Evolutionary conservation across 2,797 vertebrate genomes (phyloP).

Genomic region (Hypotaenidia okinawae): DNA sequence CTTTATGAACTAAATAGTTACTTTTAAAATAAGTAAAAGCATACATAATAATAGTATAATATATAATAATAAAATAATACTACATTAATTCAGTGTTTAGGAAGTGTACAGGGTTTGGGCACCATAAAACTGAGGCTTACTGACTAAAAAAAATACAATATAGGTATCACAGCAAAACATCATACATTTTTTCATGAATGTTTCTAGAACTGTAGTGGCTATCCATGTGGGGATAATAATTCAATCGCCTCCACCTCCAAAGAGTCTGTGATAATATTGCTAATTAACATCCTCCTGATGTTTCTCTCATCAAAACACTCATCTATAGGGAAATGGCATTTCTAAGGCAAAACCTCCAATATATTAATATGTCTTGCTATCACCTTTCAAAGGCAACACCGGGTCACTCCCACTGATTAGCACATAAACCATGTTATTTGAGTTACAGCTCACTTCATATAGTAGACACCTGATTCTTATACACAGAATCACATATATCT

Average conservation of each 20-base stretch:
- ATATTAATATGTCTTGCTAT: not conserved
- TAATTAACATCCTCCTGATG: conserved; percentile 28
- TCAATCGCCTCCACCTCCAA: not conserved
- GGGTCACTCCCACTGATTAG: not conserved
- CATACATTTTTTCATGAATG: not conserved
- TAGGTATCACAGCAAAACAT: not conserved
- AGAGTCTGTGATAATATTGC: not conserved
- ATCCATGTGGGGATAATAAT: not conserved
- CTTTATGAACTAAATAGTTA: not conserved
- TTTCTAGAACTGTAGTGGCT: not conserved
- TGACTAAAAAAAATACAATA: not conserved
- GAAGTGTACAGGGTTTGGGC: not conserved
- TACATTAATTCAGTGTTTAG: not conserved
- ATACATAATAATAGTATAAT: not conserved
- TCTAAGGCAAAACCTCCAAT: not conserved
- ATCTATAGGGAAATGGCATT: conserved; percentile 6
- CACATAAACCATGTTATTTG: not conserved
- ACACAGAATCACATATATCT: not conserved
- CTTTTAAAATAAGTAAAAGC: not conserved
- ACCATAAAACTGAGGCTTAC: not conserved
- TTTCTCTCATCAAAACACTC: not conserved
- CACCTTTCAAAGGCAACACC: not conserved
- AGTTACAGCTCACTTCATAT: not conserved
- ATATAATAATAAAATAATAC: not conserved
- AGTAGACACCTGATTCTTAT: not conserved